Evolutionary conservation across 2,113 vertebrate genomes (phyloP).

Genomic region (Pelvicachromis taeniatus): DNA sequence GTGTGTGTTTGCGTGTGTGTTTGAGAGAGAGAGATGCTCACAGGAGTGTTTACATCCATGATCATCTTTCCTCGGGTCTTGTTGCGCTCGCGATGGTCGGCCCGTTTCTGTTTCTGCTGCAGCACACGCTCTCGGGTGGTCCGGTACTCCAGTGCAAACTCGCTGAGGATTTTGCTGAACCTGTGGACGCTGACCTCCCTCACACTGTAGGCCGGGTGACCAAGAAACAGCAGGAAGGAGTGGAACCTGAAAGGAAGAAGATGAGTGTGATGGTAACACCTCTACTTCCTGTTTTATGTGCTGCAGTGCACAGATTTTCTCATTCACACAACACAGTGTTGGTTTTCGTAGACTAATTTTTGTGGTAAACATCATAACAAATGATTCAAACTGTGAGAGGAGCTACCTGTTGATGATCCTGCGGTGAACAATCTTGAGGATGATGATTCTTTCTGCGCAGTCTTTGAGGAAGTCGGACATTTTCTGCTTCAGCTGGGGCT

Average conservation of each 20-base stretch:
- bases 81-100: constrained; percentile 93
- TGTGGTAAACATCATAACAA: neutral
- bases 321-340: neutral
- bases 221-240: constrained; percentile 90
- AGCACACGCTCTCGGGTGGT: constrained; percentile 92
- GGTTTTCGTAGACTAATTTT: neutral
- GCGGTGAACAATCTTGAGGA: constrained; percentile 93
- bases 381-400: neutral
- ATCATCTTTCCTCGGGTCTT: constrained; percentile 98
- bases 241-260: constrained; percentile 80
- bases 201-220: constrained; percentile 84
- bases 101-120: constrained; percentile 94
- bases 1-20: neutral
- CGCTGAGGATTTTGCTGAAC: constrained; percentile 92
- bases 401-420: constrained; percentile 90
- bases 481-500: constrained; percentile 89
- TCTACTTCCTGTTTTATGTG: neutral
- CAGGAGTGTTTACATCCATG: constrained; percentile 82
- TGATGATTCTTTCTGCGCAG: constrained; percentile 93
- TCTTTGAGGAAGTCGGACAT: constrained; percentile 97
- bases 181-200: constrained; percentile 91
- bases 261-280: neutral
- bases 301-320: neutral
- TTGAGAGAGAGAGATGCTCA: constrained; percentile 26
- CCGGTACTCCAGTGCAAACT: constrained; percentile 94